Base-by-base conservation (phyloP, 2,797 vertebrate species). In the Carduelis carduelis region DNA sequence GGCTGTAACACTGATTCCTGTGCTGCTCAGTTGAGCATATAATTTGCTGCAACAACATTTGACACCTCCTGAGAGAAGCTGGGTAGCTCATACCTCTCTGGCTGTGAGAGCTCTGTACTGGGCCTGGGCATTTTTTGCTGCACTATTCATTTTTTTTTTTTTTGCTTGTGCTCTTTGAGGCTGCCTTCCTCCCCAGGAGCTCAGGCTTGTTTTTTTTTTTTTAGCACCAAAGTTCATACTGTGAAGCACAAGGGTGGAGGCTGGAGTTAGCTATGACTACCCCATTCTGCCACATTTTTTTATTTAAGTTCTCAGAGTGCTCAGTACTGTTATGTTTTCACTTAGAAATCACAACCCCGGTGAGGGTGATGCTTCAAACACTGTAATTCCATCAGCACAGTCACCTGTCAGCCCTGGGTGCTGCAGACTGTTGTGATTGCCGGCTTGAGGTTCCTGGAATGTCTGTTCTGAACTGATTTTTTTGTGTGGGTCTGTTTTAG, bases 401-500 rank as follows among this genome's bases (percentile, higher is more conserved):
- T 60, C 59, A 43, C 43, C 76, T 91, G 17, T 50, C 52, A 69
- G 71, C 43, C 44, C 53, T 92, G 72, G 6, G 56, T 26, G 49
- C 24, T 86, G 89, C 76, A 59, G 72, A 0, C 1, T 13, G 8
- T 55, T 69, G 49, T 81, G 56, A 43, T 19, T 86, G 56, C 18
- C 50, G 35, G 0, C 6, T 7, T 44, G 39, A 71, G 9, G 61
- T 43, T 63, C 55, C 24, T 1, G 7, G 27, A 39, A 30, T 35
- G 46, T 68, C 37, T 72, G 14, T 68, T 49, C 76, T 27, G 9
- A 52, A 15, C 50, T 79, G 71, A 47, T 66, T 63, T 69, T 69
- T 87, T 76, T 81, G 27, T 92, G 30, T 88, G 93, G 68, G 14
- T 96, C 79, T 83, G 8, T 98, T 98, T 70, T 98, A 99, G 99